A percentile compares a stretch with the other conserved stretches of the same genome.
These are phyloP conservation scores for Amiota mariae DNA, from an alignment of 2,888 invertebrate species.

Conservation along the genomic window DNA sequence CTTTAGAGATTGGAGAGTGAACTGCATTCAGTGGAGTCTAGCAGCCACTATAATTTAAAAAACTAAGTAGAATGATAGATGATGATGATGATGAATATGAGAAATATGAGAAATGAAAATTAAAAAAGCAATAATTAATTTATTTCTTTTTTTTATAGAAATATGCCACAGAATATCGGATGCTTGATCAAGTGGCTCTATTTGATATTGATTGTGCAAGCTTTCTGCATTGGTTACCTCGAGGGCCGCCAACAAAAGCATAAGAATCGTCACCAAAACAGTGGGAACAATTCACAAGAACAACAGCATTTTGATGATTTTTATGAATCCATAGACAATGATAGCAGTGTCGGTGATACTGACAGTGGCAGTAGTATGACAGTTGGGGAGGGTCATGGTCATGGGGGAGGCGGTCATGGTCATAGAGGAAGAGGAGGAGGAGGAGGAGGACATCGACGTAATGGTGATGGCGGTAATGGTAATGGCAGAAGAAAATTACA, in stretches of 20 bases:
- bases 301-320: conserved; percentile 34
- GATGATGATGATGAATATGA: too few relatives aligned
- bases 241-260: conserved; percentile 61
- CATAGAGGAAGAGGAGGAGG: conserved; percentile 19
- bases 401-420: conserved; percentile 40
- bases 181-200: conserved; percentile 61
- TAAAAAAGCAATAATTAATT: too few relatives aligned
- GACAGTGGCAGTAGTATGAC: conserved; percentile 16
- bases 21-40: too few relatives aligned
- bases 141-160: conserved; percentile 40
- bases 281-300: conserved; percentile 46
- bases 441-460: conserved; percentile 26
- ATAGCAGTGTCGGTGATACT: conserved; percentile 40
- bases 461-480: conserved; percentile 42
- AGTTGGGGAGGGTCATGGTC: conserved; percentile 33
- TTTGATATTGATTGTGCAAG: conserved; percentile 59
- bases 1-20: too few relatives aligned
- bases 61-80: too few relatives aligned
- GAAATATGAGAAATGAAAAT: too few relatives aligned
- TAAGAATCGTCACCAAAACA: conserved; percentile 49
- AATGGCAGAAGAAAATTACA: conserved; percentile 52
- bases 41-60: too few relatives aligned
- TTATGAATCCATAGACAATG: conserved; percentile 49
- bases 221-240: conserved; percentile 52
- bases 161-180: conserved; percentile 56